Evolutionary conservation across 2,888 invertebrate species (phyloP), one percentile per base, ranked within the genome.

Genomic region (Leucophora obtusa): DNA sequence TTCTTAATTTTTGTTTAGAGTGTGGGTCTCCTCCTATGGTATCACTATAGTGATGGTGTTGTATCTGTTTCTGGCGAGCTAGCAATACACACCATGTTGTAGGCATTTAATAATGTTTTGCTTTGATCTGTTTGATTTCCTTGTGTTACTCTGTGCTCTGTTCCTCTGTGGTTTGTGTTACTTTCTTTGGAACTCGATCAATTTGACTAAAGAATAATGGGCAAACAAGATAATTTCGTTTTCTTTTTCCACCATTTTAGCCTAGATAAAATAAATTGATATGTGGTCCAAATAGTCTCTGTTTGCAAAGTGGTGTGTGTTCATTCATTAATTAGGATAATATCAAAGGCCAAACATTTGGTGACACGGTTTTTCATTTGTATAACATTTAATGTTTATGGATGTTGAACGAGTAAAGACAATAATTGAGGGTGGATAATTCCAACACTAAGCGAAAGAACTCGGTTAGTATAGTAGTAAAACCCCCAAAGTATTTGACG

Each of bases 221-320:
- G 47, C 66, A 68, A 62, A 72, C 56, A 33, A 66, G 28, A 75
- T 62, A 51, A 71, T 70, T 74, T 59, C 18, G 56, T 69, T 69
- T 68, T 24, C 17, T 18, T 66, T 17, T 56, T 53, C 43, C 56
- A 50, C 69, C 69, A 54, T 75, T 43, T 81, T 68, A 75, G 75
- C 75, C 79, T 80, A 69, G 73, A 81, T 76, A 81, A 76, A 60
- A 73, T 73, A 76, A 28, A 81, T 81, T 81, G 65, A 76, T 73
- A 76, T 69, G 69, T 76, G 60, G 28, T 69, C 76, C 69, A 76
- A 65, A 80, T 76, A 69, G 58, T 51, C 53, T 38, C 7, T 53
- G 35, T 60, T 53, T 53, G 18, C 38, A 17, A 28, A 33, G 15
- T 18, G n/a, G n/a, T n/a, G n/a, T n/a, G 59, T 53, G 14, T 63